Percentiles rank a stretch among this genome's conserved stretches.
These are phyloP conservation scores for Ceratosolen solmsi DNA, from an alignment of 1,140 invertebrate species.

Conservation along the genomic window DNA sequence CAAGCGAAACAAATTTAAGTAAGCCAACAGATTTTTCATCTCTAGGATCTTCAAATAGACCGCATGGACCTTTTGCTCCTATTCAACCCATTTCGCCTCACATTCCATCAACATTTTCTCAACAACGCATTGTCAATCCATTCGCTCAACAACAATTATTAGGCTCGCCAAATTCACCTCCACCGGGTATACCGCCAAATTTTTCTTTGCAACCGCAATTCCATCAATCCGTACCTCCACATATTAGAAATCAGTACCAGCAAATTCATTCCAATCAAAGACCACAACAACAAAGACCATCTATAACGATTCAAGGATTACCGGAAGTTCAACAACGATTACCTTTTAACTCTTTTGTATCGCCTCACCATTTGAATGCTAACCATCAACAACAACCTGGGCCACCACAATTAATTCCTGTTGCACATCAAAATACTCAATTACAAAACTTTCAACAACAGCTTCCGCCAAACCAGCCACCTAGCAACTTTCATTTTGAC, in stretches of 20 bases:
- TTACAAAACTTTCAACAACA: slow-evolving; percentile 58
- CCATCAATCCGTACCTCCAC: slow-evolving; percentile 53
- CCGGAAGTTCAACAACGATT: slow-evolving; percentile 66
- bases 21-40: slow-evolving; percentile 53
- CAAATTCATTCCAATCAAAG: slow-evolving; percentile 29
- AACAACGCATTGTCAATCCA: slow-evolving; percentile 72
- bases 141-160: slow-evolving; percentile 58
- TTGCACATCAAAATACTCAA: slow-evolving; percentile 63
- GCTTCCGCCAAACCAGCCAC: slow-evolving; percentile 41
- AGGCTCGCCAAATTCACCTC: slow-evolving; percentile 62
- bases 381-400: slow-evolving; percentile 60
- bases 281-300: slow-evolving; percentile 60
- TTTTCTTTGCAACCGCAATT: slow-evolving; percentile 62
- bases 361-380: slow-evolving; percentile 60
- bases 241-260: slow-evolving; percentile 40
- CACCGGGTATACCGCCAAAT: slow-evolving; percentile 60
- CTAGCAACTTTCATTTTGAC: slow-evolving; percentile 48
- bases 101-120: slow-evolving; percentile 68
- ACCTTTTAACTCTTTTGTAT: slow-evolving; percentile 61
- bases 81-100: slow-evolving; percentile 68
- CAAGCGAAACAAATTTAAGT: slow-evolving; percentile 52
- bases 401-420: slow-evolving; percentile 50
- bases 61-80: slow-evolving; percentile 68
- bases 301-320: slow-evolving; percentile 69
- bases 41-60: slow-evolving; percentile 63